Conservation (phyloP, 2,797 vertebrate genomes). For the Buceros bicornis region DNA sequence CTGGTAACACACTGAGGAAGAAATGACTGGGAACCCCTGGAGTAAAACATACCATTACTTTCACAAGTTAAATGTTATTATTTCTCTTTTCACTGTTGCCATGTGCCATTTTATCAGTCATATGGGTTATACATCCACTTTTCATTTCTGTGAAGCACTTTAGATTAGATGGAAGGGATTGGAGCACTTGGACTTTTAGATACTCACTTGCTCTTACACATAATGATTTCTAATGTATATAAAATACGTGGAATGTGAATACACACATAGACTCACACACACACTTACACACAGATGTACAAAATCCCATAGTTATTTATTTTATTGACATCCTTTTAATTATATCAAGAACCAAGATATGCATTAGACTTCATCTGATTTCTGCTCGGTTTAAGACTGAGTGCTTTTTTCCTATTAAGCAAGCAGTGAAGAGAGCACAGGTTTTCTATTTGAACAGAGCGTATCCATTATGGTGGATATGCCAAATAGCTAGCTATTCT, state of each 20-base stretch:
- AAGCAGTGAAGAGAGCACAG: neutral
- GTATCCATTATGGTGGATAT: neutral
- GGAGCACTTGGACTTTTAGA: neutral
- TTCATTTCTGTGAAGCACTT: neutral
- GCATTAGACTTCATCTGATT: neutral
- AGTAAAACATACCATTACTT: fast-evolving
- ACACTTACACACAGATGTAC: neutral
- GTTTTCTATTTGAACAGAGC: neutral
- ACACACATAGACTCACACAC: too few relatives aligned
- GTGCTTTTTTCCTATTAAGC: neutral
- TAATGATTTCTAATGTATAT: neutral
- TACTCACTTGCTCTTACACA: neutral
- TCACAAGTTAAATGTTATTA: neutral
- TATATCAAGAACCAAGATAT: neutral
- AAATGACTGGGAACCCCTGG: neutral
- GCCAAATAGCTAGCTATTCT: neutral
- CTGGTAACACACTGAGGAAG: fast-evolving
- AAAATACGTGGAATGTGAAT: neutral
- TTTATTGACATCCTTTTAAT: neutral
- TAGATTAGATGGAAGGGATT: neutral
- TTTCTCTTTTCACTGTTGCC: neutral
- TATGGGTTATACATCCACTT: neutral
- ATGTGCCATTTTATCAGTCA: neutral
- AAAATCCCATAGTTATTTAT: neutral
- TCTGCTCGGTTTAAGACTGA: neutral